phyloP scores from a whole-genome alignment of 2,797 vertebrate genomes.

The Triplophysa bombifrons region DNA sequence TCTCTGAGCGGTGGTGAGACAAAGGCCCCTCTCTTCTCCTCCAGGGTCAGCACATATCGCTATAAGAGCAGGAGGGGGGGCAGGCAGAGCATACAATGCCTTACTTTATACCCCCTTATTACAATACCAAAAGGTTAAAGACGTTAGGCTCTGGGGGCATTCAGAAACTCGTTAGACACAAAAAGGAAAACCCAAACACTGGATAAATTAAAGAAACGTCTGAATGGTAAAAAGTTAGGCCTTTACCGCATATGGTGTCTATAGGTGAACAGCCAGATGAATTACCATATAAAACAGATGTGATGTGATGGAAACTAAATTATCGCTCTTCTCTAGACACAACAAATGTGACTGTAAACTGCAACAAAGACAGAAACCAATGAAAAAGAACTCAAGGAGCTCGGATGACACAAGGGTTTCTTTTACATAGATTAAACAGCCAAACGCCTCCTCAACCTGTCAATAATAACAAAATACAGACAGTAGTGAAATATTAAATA shows the following conservation, averaged over 20 bases:
- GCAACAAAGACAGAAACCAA: too few relatives aligned
- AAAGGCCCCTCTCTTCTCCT: constrained; percentile 66
- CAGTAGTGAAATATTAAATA: too few relatives aligned
- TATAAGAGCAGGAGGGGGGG: constrained; percentile 61
- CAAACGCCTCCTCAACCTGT: too few relatives aligned
- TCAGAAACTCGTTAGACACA: constrained; percentile 51
- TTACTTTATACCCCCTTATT: constrained; percentile 64
- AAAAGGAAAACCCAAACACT: constrained; percentile 55
- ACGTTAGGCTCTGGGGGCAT: constrained; percentile 62
- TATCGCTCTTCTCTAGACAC: not conserved
- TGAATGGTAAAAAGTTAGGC: not conserved
- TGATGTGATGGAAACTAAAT: not conserved
- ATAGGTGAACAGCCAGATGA: not conserved
- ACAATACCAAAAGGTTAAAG: constrained; percentile 67
- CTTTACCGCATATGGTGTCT: not conserved
- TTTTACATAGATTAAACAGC: too few relatives aligned
- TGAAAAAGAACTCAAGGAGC: too few relatives aligned
- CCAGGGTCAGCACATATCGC: constrained; percentile 66
- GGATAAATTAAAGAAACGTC: constrained; percentile 47
- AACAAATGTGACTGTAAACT: not conserved
- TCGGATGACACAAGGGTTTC: too few relatives aligned
- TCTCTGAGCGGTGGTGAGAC: constrained; percentile 60
- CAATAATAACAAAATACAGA: too few relatives aligned
- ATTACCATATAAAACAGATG: not conserved
- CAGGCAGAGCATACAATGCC: constrained; percentile 61